A percentile compares a stretch with the other conserved stretches of the same genome.
phyloP scores from a whole-genome alignment of 2,113 vertebrate genomes.

The Trematomus loennbergii region DNA sequence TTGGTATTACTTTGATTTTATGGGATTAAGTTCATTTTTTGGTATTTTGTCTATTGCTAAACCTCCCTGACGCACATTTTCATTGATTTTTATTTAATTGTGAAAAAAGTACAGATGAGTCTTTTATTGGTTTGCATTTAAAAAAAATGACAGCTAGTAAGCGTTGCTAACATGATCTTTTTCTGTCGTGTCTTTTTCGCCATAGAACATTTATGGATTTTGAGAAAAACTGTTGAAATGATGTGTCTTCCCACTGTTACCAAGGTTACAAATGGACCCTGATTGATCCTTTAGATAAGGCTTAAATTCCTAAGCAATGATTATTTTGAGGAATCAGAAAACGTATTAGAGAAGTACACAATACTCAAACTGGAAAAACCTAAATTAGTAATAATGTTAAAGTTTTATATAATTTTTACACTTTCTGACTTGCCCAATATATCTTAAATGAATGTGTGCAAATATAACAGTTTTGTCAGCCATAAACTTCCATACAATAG shows the following conservation, averaged over 20 bases:
- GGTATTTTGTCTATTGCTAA: neutral
- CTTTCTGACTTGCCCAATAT: too few species aligned
- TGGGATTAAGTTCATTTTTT: neutral
- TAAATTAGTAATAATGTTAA: too few species aligned
- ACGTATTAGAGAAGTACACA: neutral
- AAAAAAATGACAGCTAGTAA: neutral
- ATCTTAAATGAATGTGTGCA: neutral
- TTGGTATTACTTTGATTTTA: neutral
- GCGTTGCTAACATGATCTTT: neutral
- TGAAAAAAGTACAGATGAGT: conserved; percentile 8
- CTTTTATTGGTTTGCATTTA: conserved; percentile 5
- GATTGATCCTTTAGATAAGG: neutral
- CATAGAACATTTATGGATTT: neutral
- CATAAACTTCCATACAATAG: neutral
- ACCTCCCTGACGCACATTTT: neutral
- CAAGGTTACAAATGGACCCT: neutral
- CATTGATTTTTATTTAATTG: neutral
- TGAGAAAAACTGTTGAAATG: conserved; percentile 1
- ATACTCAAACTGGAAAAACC: neutral
- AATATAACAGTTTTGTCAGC: neutral
- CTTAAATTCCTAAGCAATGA: neutral
- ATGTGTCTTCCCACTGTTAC: neutral
- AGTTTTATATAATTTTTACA: too few species aligned
- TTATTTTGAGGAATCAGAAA: neutral
- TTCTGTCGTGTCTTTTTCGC: neutral